A percentile compares a stretch with the other conserved stretches of the same genome.
Conservation (phyloP, 2,113 vertebrate species). For the Cyanoliseus patagonus region DNA sequence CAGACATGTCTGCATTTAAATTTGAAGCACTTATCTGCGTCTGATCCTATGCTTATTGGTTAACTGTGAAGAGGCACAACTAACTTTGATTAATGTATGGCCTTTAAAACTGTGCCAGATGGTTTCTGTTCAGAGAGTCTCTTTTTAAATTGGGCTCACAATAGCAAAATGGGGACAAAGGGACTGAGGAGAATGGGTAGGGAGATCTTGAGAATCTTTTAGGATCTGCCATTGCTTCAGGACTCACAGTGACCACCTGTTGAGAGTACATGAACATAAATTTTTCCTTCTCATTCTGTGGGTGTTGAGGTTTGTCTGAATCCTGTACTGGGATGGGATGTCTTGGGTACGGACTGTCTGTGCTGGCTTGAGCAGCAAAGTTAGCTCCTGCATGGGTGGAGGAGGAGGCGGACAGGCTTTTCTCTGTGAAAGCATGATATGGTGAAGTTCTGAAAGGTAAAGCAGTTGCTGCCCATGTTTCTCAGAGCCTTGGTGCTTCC, state of each 20-base stretch:
- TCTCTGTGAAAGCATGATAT: not conserved
- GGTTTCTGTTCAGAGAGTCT: not conserved
- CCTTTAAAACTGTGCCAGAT: not conserved
- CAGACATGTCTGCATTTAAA: not conserved
- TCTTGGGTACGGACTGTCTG: not conserved
- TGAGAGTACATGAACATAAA: rapidly evolving
- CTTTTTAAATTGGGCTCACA: not conserved
- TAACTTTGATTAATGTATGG: not conserved
- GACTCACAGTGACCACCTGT: rapidly evolving
- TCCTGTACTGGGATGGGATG: not conserved
- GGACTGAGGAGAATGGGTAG: not conserved
- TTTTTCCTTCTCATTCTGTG: not conserved
- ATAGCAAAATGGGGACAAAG: not conserved
- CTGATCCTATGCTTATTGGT: not conserved
- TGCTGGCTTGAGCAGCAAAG: not conserved
- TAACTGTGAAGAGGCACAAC: not conserved
- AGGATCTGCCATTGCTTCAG: not conserved
- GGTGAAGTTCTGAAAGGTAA: not conserved
- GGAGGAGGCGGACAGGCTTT: not conserved
- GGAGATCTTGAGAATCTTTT: not conserved
- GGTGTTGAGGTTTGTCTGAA: not conserved
- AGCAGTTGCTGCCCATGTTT: not conserved
- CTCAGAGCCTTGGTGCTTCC: not conserved
- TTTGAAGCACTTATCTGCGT: not conserved
- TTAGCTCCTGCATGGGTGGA: not conserved